phyloP scores from a whole-genome alignment of 2,888 invertebrate genomes.

The Amphipyra berbera region DNA sequence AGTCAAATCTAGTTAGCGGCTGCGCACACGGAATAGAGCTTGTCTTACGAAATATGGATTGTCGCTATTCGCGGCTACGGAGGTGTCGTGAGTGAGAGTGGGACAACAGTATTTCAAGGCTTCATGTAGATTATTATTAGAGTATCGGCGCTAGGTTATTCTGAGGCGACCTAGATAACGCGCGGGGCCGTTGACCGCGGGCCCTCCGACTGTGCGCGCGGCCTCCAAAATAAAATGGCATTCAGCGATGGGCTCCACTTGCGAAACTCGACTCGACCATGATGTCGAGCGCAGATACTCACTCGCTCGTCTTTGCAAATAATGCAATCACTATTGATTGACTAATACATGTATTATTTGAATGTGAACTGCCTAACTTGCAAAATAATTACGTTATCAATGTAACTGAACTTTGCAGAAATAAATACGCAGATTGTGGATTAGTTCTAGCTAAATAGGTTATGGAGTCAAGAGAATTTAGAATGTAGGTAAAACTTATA shows the following conservation, averaged over 20 bases:
- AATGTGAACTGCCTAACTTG: slow-evolving; percentile 31
- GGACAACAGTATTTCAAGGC: slow-evolving; percentile 83
- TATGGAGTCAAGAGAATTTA: neutral
- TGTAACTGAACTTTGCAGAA: slow-evolving; percentile 3
- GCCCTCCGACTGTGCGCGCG: slow-evolving; percentile 87
- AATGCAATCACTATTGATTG: slow-evolving; percentile 75
- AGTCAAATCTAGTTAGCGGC: slow-evolving; percentile 72
- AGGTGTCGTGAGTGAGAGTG: slow-evolving; percentile 79
- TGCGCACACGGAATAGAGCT: slow-evolving; percentile 71
- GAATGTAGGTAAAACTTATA: neutral
- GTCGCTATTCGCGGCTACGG: slow-evolving; percentile 73
- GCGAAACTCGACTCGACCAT: slow-evolving; percentile 86
- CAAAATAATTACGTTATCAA: slow-evolving; percentile 20
- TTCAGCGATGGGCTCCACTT: slow-evolving; percentile 89
- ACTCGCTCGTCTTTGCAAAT: slow-evolving; percentile 76
- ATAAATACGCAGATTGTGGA: neutral
- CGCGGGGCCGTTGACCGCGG: slow-evolving; percentile 89
- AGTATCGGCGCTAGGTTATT: slow-evolving; percentile 90
- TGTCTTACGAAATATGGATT: slow-evolving; percentile 79
- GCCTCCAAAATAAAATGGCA: slow-evolving; percentile 90
- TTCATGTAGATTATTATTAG: slow-evolving; percentile 87
- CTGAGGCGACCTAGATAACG: slow-evolving; percentile 89
- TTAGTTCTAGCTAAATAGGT: neutral
- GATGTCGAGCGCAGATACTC: slow-evolving; percentile 76
- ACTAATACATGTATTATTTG: slow-evolving; percentile 52